Base-by-base conservation (phyloP, 1,140 invertebrate species). In the Rhynchophorus ferrugineus region DNA sequence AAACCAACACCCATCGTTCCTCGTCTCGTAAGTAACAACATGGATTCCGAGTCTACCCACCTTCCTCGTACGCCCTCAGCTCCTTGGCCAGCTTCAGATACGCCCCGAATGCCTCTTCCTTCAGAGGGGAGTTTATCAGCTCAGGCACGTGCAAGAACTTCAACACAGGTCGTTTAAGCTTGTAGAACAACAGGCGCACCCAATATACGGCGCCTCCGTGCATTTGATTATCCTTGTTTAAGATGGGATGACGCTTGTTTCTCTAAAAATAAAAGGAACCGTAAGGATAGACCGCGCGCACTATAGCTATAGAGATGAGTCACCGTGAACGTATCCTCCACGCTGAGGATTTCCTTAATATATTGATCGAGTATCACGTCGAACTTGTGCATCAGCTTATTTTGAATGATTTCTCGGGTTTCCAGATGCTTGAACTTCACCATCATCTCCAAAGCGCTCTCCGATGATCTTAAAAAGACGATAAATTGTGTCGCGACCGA, bases 321-420 rank as follows among this genome's bases (percentile, higher is more conserved):
- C 70, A 82, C 80, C 51, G 78, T 74, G 63, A 85, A 89, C 43
- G 78, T 76, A 24, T 76, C 68, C 58, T 84, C 81, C 1, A 89
- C 75, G 1, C 69, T 71, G 46, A 76, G 73, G 17, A 93, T 82
- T 74, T 95, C 91, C 55, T 85, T 82, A 45, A 79, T 81, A 66
- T 91, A 94, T 61, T 91, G 87, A 19, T 83, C 74, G 68, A 93
- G 77, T n/a, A 93, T 80, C 9, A 87, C 78, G 47, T 91, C 85
- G 67, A 91, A 92, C 63, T 93, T 94, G 14, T 78, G 81, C 54
- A 82, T 73, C 33, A 94, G 69, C 58, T 84, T 80, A 2, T 80
- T 70, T 43, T 84, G 78, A 37, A 94, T 84, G 0, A 80, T 72
- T 33, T 79, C 71, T 5, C 89, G 71, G 0, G 87, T 90, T 61